Base-by-base conservation (phyloP, 2,888 invertebrate species). In the Sphaeridia pumilis region DNA sequence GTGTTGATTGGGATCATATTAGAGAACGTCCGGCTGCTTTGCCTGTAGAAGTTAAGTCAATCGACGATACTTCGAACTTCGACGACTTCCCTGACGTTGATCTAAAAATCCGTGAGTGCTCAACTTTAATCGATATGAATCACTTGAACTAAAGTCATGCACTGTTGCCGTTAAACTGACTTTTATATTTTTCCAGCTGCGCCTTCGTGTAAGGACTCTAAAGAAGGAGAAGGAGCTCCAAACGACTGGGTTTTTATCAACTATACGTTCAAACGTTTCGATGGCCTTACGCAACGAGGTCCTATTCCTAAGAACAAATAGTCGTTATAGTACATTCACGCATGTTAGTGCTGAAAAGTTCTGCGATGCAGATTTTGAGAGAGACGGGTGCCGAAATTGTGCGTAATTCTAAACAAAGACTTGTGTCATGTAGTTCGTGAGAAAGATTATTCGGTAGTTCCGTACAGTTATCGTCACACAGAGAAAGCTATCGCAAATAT, bases 171-270 rank as follows among this genome's bases (percentile, higher is more conserved):
- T n/a, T n/a, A 10, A 31, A 31, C 31, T 31, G 31, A 2, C 2
- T 26, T 60, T 57, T 56, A 74, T 20, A 21, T 57, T 46, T 52
- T 59, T 76, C 26, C 74, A 85, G 86, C 87, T 67, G 82, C 89
- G 57, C 87, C 89, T 58, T 87, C 90, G 35, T 79, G 84, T 69
- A 81, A 85, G 55, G 64, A 65, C 27, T 31, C 58, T 22, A 87
- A 88, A 73, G 90, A 90, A 69, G 88, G 89, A 59, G 90, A 90
- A 73, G 81, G 83, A 62, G 85, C 84, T 67, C 86, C 88, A 74
- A 95, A 95, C 76, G 95, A 97, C 78, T 97, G 97, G 92, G 97
- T 98, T 66, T 99, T 99, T 74, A 94, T 98, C 70, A 98, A 99
- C 76, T 99, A 98, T 75, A 99, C 98, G 58, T 99, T 95, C 78